These are phyloP conservation scores for Diorhabda sublineata DNA, from an alignment of 1,140 invertebrate species.

Conservation along the genomic window DNA sequence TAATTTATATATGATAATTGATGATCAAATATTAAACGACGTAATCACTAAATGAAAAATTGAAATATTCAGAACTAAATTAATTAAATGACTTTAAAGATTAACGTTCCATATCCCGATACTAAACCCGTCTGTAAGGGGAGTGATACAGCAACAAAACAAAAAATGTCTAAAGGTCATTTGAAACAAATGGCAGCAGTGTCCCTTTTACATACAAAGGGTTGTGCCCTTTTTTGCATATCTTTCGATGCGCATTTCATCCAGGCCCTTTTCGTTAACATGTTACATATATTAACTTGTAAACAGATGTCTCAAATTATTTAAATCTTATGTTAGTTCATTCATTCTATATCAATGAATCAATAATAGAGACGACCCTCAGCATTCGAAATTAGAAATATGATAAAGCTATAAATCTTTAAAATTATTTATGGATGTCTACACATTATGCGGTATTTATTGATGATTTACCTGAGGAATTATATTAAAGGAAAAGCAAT, in stretches of 20 bases:
- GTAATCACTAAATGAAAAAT: no score
- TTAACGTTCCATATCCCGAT: not conserved
- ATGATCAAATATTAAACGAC: no score
- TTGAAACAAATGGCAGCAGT: constrained; percentile 30
- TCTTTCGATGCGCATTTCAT: constrained; percentile 38
- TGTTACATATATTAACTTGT: constrained; percentile 39
- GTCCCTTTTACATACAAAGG: constrained; percentile 23
- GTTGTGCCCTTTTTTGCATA: constrained; percentile 32
- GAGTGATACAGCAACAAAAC: constrained; percentile 9
- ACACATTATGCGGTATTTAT: no score
- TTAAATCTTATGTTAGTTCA: constrained; percentile 27
- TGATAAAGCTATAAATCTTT: constrained; percentile 11
- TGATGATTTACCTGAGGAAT: no score
- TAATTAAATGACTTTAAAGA: not conserved
- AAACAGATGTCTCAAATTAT: constrained; percentile 42
- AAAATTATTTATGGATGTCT: not conserved
- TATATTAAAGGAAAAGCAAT: no score
- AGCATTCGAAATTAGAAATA: constrained; percentile 3
- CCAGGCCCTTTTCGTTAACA: constrained; percentile 19
- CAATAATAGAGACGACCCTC: constrained; percentile 11
- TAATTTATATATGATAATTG: no score
- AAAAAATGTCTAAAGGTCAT: constrained; percentile 21
- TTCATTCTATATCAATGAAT: constrained; percentile 16
- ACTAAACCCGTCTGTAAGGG: not conserved
- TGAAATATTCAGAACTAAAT: not conserved